A percentile compares a stretch with the other conserved stretches of the same genome.
Conservation (phyloP, 2,113 vertebrate species). For the Xenotilapia caudafasciata region DNA sequence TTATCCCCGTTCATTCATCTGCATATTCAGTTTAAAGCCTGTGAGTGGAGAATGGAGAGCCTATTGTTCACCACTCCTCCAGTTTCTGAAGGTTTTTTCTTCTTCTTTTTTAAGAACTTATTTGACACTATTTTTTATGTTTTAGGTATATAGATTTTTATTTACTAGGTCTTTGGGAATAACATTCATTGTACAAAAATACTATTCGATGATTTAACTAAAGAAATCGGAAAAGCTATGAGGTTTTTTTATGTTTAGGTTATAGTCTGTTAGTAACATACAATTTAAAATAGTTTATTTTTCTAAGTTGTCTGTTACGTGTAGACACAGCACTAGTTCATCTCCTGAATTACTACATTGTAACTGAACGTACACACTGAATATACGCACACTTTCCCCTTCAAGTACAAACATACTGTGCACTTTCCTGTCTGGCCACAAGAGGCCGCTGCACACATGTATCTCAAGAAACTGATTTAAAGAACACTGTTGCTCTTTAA, state of each 20-base stretch:
- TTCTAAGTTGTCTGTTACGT: neutral
- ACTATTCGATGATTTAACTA: neutral
- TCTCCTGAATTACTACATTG: neutral
- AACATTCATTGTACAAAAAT: neutral
- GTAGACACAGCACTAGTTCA: neutral
- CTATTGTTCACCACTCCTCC: neutral
- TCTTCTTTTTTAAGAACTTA: neutral
- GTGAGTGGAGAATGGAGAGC: neutral
- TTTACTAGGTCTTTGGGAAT: neutral
- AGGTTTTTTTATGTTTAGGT: neutral
- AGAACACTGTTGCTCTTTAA: neutral
- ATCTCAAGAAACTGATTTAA: neutral
- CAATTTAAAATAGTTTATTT: neutral
- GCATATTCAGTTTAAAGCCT: neutral
- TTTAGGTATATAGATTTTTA: neutral
- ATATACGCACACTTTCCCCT: neutral
- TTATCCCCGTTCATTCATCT: neutral
- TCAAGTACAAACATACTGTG: neutral
- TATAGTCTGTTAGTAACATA: neutral
- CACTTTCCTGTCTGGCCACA: constrained; percentile 24
- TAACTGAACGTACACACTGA: neutral
- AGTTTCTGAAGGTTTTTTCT: neutral
- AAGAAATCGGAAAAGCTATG: neutral
- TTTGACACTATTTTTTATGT: neutral
- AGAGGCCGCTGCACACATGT: constrained; percentile 32